phyloP scores from a whole-genome alignment of 2,113 vertebrate genomes.

The Crotalus tigris region DNA sequence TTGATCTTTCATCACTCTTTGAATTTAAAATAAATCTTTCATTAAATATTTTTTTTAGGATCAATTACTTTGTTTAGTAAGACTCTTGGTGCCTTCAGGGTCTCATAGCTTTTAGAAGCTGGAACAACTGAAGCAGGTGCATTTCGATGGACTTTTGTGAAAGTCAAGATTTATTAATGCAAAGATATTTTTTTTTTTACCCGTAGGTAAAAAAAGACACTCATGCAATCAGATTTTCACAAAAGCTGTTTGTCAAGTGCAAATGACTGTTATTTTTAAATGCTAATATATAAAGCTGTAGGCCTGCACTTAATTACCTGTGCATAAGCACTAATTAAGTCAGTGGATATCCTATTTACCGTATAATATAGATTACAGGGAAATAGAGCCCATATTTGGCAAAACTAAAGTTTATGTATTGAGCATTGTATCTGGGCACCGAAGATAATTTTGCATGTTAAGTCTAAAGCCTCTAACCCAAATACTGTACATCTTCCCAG shows the following conservation, averaged over 20 bases:
- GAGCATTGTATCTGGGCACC: background rate
- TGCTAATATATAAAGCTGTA: background rate
- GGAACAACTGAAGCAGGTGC: background rate
- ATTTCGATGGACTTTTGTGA: background rate
- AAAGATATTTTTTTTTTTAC: background rate
- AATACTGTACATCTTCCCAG: background rate
- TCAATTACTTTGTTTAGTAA: constrained; percentile 12
- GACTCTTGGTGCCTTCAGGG: background rate
- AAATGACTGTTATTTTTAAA: background rate
- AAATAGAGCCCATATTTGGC: background rate
- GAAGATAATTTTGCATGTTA: background rate
- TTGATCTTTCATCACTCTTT: background rate
- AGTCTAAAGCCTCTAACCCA: background rate
- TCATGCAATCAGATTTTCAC: background rate
- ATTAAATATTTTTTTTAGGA: background rate
- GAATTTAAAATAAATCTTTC: background rate
- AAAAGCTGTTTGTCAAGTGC: constrained; percentile 2
- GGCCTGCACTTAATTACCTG: background rate
- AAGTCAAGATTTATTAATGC: background rate
- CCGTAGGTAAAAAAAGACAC: background rate
- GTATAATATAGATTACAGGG: background rate
- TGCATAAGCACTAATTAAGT: background rate
- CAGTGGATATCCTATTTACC: background rate
- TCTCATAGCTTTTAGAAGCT: background rate
- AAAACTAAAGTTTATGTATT: background rate